Percentiles rank a stretch among this genome's conserved stretches.
Conservation (phyloP, 2,113 vertebrate genomes). For the Eubucco bourcierii region DNA sequence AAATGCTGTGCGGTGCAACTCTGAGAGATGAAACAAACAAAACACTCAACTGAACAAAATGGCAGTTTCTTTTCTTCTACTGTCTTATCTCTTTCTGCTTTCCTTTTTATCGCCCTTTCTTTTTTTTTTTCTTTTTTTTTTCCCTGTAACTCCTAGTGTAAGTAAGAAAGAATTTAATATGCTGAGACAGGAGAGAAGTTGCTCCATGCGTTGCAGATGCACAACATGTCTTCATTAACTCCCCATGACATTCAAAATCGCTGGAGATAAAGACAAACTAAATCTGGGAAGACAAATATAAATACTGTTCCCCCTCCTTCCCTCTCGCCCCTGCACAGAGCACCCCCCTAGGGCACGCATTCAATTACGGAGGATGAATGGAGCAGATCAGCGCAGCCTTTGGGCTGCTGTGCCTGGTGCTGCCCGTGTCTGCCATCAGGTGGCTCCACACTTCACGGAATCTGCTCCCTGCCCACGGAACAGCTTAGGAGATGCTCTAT, state of each 20-base stretch:
- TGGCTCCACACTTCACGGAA: constrained; percentile 65
- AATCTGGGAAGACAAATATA: constrained; percentile 69
- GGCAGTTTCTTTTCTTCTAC: neutral
- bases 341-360: constrained; percentile 56
- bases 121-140: constrained; percentile 20
- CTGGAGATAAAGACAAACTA: constrained; percentile 72
- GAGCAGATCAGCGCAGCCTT: neutral
- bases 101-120: neutral
- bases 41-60: neutral
- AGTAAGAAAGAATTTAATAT: constrained; percentile 65
- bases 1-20: neutral
- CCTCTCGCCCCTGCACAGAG: neutral
- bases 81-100: neutral
- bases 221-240: constrained; percentile 80
- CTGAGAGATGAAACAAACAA: neutral
- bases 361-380: constrained; percentile 71
- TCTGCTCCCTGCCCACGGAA: neutral
- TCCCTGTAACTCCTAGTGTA: neutral
- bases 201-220: constrained; percentile 53
- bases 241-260: constrained; percentile 76
- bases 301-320: neutral
- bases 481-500: neutral
- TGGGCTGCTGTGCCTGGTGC: neutral
- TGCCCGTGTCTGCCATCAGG: constrained; percentile 51
- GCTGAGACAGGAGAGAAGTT: constrained; percentile 62